These are phyloP conservation scores for Mus minutoides DNA, from an alignment of 2,797 vertebrate genomes.

Conservation along the genomic window DNA sequence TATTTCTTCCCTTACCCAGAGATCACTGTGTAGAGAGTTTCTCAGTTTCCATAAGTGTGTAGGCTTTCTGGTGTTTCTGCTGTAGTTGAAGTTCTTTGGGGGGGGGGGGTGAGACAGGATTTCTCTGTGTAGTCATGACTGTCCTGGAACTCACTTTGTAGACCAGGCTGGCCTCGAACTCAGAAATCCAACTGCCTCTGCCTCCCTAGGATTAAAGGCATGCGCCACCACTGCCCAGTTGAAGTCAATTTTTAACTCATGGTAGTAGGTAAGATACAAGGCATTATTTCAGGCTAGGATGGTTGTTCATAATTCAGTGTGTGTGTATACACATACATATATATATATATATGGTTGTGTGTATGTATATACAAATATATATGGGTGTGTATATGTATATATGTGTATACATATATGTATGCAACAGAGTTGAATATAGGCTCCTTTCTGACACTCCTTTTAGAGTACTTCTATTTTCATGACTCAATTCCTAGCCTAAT, in stretches of 20 bases:
- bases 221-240: not conserved
- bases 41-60: not conserved
- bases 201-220: too few species aligned
- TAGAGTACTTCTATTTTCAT: not conserved
- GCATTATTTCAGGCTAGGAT: not conserved
- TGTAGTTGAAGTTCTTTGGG: not conserved
- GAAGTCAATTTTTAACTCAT: not conserved
- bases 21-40: too few species aligned
- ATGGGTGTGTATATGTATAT: not conserved
- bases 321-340: too few species aligned
- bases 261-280: not conserved
- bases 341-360: too few species aligned
- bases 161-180: too few species aligned
- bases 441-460: not conserved
- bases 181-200: too few species aligned
- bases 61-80: not conserved
- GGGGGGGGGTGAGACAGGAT: too few species aligned
- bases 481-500: not conserved
- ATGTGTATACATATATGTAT: not conserved
- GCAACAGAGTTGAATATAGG: slow-evolving; percentile 2
- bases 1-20: too few species aligned
- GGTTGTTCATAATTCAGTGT: not conserved
- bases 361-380: not conserved
- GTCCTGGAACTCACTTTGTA: too few species aligned
- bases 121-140: too few species aligned